Conservation (phyloP, 1,140 invertebrate species). For the Camponotus pennsylvanicus region DNA sequence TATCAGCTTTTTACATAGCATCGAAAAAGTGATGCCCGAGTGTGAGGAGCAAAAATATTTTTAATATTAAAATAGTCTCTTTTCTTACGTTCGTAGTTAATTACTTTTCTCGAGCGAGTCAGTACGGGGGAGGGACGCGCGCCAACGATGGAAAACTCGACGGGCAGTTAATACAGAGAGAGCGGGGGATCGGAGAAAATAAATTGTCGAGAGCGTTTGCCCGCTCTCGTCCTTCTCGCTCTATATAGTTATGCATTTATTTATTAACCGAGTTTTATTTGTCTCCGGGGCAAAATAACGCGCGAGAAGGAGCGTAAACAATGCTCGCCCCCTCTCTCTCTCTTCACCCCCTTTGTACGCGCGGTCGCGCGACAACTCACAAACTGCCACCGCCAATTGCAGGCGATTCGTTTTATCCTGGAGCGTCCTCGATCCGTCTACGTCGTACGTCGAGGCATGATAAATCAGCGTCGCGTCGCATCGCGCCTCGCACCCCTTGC, state of each 20-base stretch:
- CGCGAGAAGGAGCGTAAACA: slow-evolving; percentile 59
- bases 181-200: slow-evolving; percentile 45
- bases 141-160: slow-evolving; percentile 2
- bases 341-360: neutral
- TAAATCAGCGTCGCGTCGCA: slow-evolving; percentile 73
- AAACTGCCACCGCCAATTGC: slow-evolving; percentile 73
- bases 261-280: slow-evolving; percentile 75
- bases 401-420: slow-evolving; percentile 72
- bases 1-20: neutral
- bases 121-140: slow-evolving; percentile 9
- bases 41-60: slow-evolving; percentile 39
- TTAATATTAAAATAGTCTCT: slow-evolving; percentile 41
- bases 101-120: slow-evolving; percentile 52
- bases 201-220: slow-evolving; percentile 53
- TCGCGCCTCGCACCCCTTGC: slow-evolving; percentile 49
- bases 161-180: slow-evolving; percentile 48
- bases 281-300: slow-evolving; percentile 67
- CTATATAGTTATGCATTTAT: slow-evolving; percentile 72
- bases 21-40: neutral
- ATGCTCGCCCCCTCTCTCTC: slow-evolving; percentile 14
- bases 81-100: slow-evolving; percentile 48
- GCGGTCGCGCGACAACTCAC: slow-evolving; percentile 69
- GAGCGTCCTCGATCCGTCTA: slow-evolving; percentile 73
- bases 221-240: neutral
- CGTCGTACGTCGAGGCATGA: slow-evolving; percentile 75